Percentiles rank a stretch among this genome's conserved stretches.
Evolutionary conservation across 2,113 vertebrate genomes (phyloP).

Genomic region (Irena cyanogastra): DNA sequence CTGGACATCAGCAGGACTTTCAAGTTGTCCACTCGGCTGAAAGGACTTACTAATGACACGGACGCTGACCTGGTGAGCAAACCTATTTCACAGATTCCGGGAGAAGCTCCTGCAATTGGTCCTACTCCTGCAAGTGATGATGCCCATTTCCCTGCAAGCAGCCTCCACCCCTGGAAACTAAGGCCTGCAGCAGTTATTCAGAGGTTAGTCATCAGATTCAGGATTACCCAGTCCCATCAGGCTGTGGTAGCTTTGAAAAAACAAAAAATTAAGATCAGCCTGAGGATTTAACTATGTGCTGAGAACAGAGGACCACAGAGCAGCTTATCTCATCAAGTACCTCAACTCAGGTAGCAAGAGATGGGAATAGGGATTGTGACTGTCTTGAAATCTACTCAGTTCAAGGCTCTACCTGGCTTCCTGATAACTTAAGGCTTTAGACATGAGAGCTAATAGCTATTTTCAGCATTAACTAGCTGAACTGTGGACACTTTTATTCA

Average conservation of each 20-base stretch:
- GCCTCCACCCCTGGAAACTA: background rate
- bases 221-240: background rate
- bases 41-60: background rate
- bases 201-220: background rate
- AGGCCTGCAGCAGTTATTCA: background rate
- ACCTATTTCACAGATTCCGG: background rate
- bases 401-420: background rate
- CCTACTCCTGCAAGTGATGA: background rate
- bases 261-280: background rate
- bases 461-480: background rate
- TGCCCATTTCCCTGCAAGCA: background rate
- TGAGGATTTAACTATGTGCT: background rate
- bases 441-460: background rate
- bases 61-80: background rate
- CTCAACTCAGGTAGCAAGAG: slow-evolving; percentile 25
- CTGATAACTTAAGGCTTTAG: background rate
- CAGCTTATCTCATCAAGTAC: background rate
- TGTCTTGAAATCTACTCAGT: background rate
- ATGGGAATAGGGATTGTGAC: background rate
- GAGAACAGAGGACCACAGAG: background rate
- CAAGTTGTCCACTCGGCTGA: background rate
- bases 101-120: background rate
- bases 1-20: background rate
- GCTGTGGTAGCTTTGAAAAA: background rate
- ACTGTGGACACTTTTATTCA: background rate